A percentile compares a stretch with the other conserved stretches of the same genome.
phyloP scores from a whole-genome alignment of 2,113 vertebrate genomes.

The Tragulus kanchil region DNA sequence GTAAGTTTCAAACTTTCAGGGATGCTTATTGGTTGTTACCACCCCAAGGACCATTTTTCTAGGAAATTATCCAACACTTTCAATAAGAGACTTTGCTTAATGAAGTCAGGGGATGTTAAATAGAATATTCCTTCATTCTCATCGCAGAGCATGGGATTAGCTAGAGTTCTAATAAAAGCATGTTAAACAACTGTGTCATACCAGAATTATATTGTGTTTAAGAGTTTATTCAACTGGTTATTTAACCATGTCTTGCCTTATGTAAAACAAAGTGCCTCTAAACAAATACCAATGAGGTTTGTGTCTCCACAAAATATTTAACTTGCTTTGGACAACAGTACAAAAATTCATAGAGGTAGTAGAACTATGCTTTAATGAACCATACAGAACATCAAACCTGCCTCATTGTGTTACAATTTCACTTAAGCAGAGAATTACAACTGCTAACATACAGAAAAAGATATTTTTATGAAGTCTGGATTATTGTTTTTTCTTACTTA shows the following conservation, averaged over 20 bases:
- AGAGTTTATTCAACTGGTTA: conserved; percentile 52
- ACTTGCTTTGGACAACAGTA: conserved; percentile 47
- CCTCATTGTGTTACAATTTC: conserved; percentile 40
- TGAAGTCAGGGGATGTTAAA: neutral
- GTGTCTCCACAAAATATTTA: conserved; percentile 61
- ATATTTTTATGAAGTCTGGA: neutral
- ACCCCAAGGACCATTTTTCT: neutral
- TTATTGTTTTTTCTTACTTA: neutral
- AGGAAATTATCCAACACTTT: neutral
- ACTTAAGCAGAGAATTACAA: conserved; percentile 61
- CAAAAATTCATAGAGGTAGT: conserved; percentile 35
- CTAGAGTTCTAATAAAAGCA: neutral
- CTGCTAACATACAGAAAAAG: neutral
- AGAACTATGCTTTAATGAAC: conserved; percentile 60
- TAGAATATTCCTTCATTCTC: neutral
- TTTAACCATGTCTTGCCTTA: neutral
- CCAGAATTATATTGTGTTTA: conserved; percentile 14
- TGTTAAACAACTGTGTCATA: conserved; percentile 27
- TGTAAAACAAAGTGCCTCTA: conserved; percentile 28
- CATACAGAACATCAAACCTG: conserved; percentile 41
- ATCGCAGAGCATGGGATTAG: neutral
- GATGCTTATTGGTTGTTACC: neutral
- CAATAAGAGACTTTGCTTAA: neutral
- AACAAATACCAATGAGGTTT: conserved; percentile 27
- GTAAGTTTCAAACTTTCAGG: too few relatives aligned